Evolutionary conservation across 1,140 invertebrate genomes (phyloP).

Genomic region (Cyclargus thomasi): DNA sequence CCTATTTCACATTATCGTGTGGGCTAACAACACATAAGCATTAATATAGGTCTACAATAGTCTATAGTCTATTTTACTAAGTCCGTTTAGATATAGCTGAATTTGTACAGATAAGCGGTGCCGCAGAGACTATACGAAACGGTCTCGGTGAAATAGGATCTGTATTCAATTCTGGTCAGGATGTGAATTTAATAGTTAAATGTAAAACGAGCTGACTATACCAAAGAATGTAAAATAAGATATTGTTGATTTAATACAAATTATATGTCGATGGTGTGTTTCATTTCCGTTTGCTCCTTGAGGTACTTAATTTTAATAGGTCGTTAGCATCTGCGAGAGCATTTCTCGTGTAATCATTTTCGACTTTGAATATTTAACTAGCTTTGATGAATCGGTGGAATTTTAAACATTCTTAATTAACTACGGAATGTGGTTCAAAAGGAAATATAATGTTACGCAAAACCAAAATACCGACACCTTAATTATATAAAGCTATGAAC

Average conservation of each 20-base stretch:
- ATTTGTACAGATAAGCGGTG: neutral
- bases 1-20: conserved; percentile 46
- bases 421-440: neutral
- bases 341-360: too few relatives aligned
- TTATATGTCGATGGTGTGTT: conserved; percentile 59
- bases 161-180: conserved; percentile 46
- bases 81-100: conserved; percentile 6
- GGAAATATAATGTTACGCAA: neutral
- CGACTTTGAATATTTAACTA: too few relatives aligned
- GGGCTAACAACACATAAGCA: conserved; percentile 56
- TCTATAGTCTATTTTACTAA: conserved; percentile 12
- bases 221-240: conserved; percentile 71
- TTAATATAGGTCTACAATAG: conserved; percentile 27
- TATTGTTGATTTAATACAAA: conserved; percentile 74
- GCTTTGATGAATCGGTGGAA: too few relatives aligned
- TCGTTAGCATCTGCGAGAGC: too few relatives aligned
- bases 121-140: conserved; percentile 14
- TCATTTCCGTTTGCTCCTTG: conserved; percentile 32
- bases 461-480: neutral
- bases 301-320: too few relatives aligned
- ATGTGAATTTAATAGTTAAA: conserved; percentile 57
- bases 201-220: conserved; percentile 68
- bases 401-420: neutral
- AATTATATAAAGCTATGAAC: neutral
- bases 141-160: conserved; percentile 36